Evolutionary conservation across 2,888 invertebrate genomes (phyloP), one percentile per base, ranked within the genome.

Genomic region (Podotricha telesiphe): DNA sequence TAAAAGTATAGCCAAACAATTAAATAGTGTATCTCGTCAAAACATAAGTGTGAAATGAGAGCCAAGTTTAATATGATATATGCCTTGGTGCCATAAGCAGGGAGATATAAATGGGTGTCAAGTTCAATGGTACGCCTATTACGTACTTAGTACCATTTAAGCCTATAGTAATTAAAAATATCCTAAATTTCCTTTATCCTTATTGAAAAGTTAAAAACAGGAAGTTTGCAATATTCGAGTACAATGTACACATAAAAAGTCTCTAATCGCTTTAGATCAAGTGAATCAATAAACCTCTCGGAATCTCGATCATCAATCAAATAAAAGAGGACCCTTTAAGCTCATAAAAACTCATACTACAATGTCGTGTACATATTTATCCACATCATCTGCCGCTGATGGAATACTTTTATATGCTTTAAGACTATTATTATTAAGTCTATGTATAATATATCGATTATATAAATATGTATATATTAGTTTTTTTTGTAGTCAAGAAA

Each of bases 281-380:
- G 80, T 81, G 81, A 86, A 86, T 87, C 88, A 87, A 87, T 88
- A 87, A 85, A 83, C 81, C 77, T 74, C 77, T 79, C 78, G 78
- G 76, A 77, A 79, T 78, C 78, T 73, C 79, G 78, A 80, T 83
- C 78, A 79, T 80, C 78, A 78, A 81, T 81, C 82, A 79, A 75
- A 74, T 76, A 66, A 68, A 74, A 76, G 76, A 71, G 79, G 79
- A 71, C 76, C 75, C 77, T 77, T 78, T 76, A 77, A 80, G 80
- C 82, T 79, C 80, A 83, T 85, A 90, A 91, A 90, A 89, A 89
- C 79, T 84, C 86, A 86, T 83, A 84, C 86, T 85, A 88, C 82
- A 85, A 81, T 82, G 81, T 82, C 83, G 79, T 85, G 87, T 90
- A 91, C 90, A 91, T 91, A 91, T 91, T 92, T 91, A 91, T 80